Conservation (phyloP, 2,888 invertebrate genomes). For the Philhelius pedissequus region DNA sequence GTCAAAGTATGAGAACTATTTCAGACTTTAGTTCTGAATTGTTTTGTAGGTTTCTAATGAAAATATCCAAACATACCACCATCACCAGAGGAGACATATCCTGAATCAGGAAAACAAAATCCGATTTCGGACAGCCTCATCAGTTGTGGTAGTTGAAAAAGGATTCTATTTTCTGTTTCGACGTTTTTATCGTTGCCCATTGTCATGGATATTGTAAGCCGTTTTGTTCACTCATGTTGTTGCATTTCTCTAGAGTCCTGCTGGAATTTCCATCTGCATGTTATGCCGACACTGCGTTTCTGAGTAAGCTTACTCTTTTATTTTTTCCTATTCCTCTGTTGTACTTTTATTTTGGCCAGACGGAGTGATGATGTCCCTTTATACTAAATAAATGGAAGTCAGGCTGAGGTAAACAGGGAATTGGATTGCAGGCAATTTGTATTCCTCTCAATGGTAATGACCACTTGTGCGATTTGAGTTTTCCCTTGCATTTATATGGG, state of each 20-base stretch:
- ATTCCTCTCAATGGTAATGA: constrained; percentile 63
- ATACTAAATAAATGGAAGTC: constrained; percentile 42
- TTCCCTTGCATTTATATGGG: constrained; percentile 5
- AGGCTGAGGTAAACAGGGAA: constrained; percentile 47
- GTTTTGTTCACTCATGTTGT: constrained; percentile 38
- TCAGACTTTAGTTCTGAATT: constrained; percentile 13
- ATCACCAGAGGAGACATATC: constrained; percentile 7
- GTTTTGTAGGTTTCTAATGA: background rate
- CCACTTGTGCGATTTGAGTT: constrained; percentile 66
- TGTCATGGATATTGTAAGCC: constrained; percentile 46
- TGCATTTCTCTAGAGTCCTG: constrained; percentile 17
- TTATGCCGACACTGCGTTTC: constrained; percentile 26
- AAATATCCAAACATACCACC: background rate
- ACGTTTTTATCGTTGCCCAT: constrained; percentile 54
- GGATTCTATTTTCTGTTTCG: constrained; percentile 38
- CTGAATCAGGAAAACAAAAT: constrained; percentile 50
- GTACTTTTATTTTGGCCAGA: background rate
- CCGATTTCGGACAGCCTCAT: constrained; percentile 61
- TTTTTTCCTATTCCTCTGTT: background rate
- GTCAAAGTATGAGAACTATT: constrained; percentile 6
- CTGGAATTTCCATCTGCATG: constrained; percentile 62
- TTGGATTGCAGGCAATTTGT: constrained; percentile 59
- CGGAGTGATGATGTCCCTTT: constrained; percentile 34
- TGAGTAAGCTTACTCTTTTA: background rate
- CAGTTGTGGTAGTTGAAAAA: constrained; percentile 56